These are phyloP conservation scores for Aphelinus certus DNA, from an alignment of 1,140 invertebrate species.

Conservation along the genomic window DNA sequence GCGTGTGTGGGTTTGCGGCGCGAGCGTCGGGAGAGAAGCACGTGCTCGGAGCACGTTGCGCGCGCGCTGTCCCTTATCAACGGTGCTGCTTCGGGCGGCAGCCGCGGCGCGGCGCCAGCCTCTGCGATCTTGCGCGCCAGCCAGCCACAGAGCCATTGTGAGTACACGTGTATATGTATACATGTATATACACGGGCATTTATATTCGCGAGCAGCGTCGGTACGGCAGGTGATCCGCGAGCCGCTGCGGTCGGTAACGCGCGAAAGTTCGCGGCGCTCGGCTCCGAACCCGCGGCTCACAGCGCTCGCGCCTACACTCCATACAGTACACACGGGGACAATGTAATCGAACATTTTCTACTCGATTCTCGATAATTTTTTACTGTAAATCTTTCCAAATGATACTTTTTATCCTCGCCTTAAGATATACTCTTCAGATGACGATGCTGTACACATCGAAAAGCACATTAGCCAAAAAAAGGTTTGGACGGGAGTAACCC, in stretches of 20 bases:
- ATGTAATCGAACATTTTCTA: no score
- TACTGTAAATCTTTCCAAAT: no score
- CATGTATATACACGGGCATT: neutral
- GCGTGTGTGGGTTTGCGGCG: no score
- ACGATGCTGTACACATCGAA: no score
- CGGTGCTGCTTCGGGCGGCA: neutral
- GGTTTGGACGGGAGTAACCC: no score
- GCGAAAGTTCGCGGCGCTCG: constrained; percentile 16
- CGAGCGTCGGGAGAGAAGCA: neutral
- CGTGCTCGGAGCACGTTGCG: constrained; percentile 1
- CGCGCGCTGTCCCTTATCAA: neutral
- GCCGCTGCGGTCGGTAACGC: constrained; percentile 44
- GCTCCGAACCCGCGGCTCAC: no score
- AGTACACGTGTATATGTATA: neutral
- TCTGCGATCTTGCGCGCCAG: constrained; percentile 48
- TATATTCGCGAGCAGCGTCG: constrained; percentile 47
- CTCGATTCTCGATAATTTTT: no score
- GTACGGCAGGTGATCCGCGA: constrained; percentile 53
- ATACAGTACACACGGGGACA: no score
- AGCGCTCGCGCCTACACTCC: no score
- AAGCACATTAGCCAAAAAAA: no score
- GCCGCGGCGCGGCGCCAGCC: constrained; percentile 56
- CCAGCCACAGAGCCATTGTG: neutral
- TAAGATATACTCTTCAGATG: no score
- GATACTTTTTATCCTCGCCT: no score